Evolutionary conservation across 2,797 vertebrate genomes (phyloP), one percentile per base, ranked within the genome.

Genomic region (Spinus olivaceus): DNA sequence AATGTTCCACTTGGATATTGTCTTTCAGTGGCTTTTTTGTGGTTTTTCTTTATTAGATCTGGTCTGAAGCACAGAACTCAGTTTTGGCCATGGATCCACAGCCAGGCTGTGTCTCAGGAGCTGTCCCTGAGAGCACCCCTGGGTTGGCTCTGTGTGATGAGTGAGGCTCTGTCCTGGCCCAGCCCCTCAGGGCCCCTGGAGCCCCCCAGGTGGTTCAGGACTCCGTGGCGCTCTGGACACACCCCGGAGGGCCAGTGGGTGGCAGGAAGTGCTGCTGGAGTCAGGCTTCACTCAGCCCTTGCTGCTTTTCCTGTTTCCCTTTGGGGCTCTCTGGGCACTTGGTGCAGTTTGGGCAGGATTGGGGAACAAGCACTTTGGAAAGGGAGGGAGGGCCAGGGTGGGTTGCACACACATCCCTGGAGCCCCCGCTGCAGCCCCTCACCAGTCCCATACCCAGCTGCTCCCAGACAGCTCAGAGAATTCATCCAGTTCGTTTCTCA

Each of bases 201-300:
- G 54, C 51, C 64, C 60, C 1, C 6, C 25, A 90, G 71, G 59
- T 73, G 69, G 4, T 33, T 6, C 17, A 46, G 81, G 63, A n/a
- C 72, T 44, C 90, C 19, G 0, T 1, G 49, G 41, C 0, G 5
- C 49, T 39, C 20, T 5, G 3, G 24, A 32, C 64, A 67, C 42
- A 14, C 5, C 37, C 53, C 9, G 1, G 51, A 25, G 61, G 60
- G 32, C 0, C 12, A 11, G 14, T 0, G 33, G n/a, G 18, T 15
- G 21, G 42, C 3, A 20, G 80, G 82, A 18, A 61, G 65, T 30
- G 70, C 81, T 16, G 51, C 1, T 0, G 3, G 59, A 42, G 51
- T 1, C 6, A 0, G 3, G 73, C 61, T 51, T 59, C 2, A 0
- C 12, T 11, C 66, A 12, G 60, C 37, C 14, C 12, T 46, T 4